Evolutionary conservation across 1,140 invertebrate genomes (phyloP).

Genomic region (Danaus plexippus): DNA sequence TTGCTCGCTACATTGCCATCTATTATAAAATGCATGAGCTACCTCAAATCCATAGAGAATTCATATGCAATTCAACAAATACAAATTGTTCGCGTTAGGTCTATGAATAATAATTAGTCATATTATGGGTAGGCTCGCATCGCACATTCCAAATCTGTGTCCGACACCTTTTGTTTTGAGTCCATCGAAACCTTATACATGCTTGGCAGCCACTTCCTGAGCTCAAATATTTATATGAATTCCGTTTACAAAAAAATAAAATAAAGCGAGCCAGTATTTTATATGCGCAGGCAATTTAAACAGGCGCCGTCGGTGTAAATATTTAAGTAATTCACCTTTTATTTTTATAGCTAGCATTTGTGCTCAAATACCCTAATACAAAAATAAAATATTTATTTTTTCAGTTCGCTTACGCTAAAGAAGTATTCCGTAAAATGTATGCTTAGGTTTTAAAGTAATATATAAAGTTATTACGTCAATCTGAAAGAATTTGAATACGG

Average conservation of each 20-base stretch:
- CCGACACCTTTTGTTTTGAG: constrained; percentile 39
- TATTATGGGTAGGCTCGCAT: constrained; percentile 28
- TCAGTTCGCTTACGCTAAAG: too few species aligned
- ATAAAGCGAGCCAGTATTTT: constrained; percentile 5
- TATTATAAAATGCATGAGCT: constrained; percentile 54
- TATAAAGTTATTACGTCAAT: too few species aligned
- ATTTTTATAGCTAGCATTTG: constrained; percentile 5
- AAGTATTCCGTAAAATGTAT: background rate
- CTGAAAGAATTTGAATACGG: constrained; percentile 3
- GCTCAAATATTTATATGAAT: constrained; percentile 3
- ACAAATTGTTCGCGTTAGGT: constrained; percentile 48
- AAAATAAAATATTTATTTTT: too few species aligned
- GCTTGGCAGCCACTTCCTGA: constrained; percentile 24
- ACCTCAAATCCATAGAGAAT: constrained; percentile 53
- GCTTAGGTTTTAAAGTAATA: background rate
- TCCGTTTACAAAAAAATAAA: constrained; percentile 9
- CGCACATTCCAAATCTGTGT: constrained; percentile 28
- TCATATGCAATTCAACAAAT: constrained; percentile 58
- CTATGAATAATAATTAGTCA: constrained; percentile 55
- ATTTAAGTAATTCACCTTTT: constrained; percentile 7
- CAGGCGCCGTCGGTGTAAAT: constrained; percentile 2
- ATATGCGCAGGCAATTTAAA: constrained; percentile 1
- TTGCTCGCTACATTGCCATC: constrained; percentile 27
- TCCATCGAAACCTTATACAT: constrained; percentile 27
- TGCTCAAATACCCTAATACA: too few species aligned